Base-by-base conservation (phyloP, 2,888 invertebrate species). In the Nomada flava region DNA sequence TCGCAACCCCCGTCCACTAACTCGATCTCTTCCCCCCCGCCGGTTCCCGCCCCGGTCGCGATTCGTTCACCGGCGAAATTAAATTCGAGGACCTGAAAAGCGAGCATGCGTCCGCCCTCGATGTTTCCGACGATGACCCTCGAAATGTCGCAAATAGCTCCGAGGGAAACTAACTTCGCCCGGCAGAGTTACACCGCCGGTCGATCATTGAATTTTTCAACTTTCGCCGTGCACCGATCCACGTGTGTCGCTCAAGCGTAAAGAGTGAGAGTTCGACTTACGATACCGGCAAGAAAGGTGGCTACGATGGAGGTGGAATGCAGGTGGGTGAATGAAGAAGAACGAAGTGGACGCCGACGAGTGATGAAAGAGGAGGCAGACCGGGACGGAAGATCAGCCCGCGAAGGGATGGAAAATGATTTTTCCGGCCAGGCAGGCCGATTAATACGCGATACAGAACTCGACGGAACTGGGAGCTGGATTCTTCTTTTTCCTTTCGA, bases 371-470 rank as follows among this genome's bases (percentile, higher is more conserved):
- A 9, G 29, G 20, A 15, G 44, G 29, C 29, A 7, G 4, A 11
- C 9, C 50, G 47, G 44, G 5, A 20, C 20, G 50, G 65, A 2
- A 68, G 70, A 70, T 62, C 82, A 55, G 23, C 42, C 50, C 13
- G 13, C 11, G 15, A 44, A 20, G 42, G 42, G 11, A 23, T 13
- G 64, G 60, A 59, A 76, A 81, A 82, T 82, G 69, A 81, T 82
- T 81, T 81, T 83, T 69, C 64, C 75, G 70, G 44, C 57, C 57
- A 64, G 62, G 26, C 82, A 20, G 60, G 23, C 53, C 76, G 82
- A 81, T 81, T 76, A 73, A 83, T 83, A 52, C 80, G 69, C 81
- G 76, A 68, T 60, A 76, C 29, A 65, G 52, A 74, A 52, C 76
- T 26, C 36, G 18, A 52, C 13, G 65, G 47, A 42, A 76, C 71